Evolutionary conservation across 2,888 invertebrate species (phyloP), one percentile per base, ranked within the genome.

Genomic region (Elmis aenea): DNA sequence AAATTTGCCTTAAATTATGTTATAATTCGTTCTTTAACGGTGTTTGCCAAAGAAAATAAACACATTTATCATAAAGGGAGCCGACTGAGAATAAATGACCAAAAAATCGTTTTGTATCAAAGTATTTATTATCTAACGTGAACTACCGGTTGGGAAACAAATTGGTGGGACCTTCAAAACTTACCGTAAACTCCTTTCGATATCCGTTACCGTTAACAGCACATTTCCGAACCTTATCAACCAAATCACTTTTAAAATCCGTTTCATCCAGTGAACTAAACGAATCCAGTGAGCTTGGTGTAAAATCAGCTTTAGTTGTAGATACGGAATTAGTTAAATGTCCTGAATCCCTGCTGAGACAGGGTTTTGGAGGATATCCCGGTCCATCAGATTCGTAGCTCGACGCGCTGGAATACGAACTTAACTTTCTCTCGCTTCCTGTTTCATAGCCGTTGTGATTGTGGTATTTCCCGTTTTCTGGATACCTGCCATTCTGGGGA

Each of bases 261-360:
- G 66, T 63, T 38, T 69, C 69, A 43, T 69, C 69, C 28, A 68
- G 53, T 4, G 68, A 68, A 49, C 67, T 66, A 22, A 69, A 39
- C 26, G 67, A 67, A 49, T 68, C 68, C 4, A 61, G 61, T 3
- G 66, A 67, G 47, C 67, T 69, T 22, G 60, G 66, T 13, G 66
- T 66, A 30, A 60, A 65, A 42, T 63, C 66, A 14, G 57, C 61
- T 49, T 66, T 66, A 14, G 57, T 62, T 9, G 61, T 60, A 5
- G 61, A 52, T 34, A 32, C 33, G 13, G 65, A 64, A 40, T 59
- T 66, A 37, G 57, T 64, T 40, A 65, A 50, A 51, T 67, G 62
- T 3, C 68, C 68, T 5, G 68, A 68, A 50, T 67, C 67, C 37
- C 67, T 67, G 42, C 67, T 67, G 8, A 56, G 33, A n/a, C n/a